Conservation (phyloP, 2,797 vertebrate species). For the Chromis chromis region DNA sequence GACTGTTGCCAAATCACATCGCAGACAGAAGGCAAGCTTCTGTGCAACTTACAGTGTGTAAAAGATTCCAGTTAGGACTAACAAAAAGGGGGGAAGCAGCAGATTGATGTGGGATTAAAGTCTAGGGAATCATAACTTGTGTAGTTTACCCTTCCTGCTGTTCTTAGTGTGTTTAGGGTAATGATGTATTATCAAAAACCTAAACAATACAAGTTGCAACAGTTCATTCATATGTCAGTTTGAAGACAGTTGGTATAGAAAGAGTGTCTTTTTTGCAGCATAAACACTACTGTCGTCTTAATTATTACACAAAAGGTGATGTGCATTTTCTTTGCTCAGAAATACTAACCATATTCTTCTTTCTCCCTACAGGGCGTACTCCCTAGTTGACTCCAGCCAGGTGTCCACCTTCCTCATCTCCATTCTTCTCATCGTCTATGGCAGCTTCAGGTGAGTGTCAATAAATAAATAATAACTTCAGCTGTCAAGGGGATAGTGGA, state of each 20-base stretch:
- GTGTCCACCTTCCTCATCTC: constrained; percentile 99
- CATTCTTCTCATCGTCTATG: constrained; percentile 99
- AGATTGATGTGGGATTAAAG: not conserved
- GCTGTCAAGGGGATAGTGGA: not conserved
- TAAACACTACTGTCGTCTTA: no score
- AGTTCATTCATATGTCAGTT: not conserved
- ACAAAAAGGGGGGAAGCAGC: constrained; percentile 11
- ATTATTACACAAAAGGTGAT: not conserved
- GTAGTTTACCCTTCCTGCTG: not conserved
- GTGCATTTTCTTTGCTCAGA: not conserved
- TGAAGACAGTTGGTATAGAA: not conserved
- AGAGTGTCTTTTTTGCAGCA: not conserved
- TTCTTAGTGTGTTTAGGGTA: not conserved
- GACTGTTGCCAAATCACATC: not conserved
- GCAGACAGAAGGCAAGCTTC: not conserved
- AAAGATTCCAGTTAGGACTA: not conserved
- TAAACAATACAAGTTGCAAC: not conserved
- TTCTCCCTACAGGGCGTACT: constrained; percentile 92
- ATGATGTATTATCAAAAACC: not conserved
- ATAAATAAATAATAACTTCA: not conserved
- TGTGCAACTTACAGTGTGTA: not conserved
- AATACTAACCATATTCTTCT: constrained; percentile 10
- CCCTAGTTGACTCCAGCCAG: constrained; percentile 99
- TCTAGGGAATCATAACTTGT: not conserved
- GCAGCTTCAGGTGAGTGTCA: constrained; percentile 97